Evolutionary conservation across 1,140 invertebrate genomes (phyloP).

Genomic region (Leptonema lineaticorne): DNA sequence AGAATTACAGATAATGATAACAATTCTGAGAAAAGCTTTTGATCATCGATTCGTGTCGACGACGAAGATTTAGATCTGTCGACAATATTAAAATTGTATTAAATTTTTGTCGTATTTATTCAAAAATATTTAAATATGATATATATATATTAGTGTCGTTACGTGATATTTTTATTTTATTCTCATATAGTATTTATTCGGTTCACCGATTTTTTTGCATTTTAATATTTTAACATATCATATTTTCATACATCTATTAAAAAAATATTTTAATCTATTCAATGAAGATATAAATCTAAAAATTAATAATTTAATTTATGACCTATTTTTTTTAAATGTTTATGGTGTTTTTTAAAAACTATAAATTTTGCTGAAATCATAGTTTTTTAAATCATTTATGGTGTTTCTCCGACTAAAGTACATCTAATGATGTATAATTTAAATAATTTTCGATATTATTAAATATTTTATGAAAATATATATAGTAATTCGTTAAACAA

Average conservation of each 20-base stretch:
- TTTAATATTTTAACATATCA: not conserved
- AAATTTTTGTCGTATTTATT: not conserved
- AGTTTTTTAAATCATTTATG: no score
- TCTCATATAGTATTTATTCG: not conserved
- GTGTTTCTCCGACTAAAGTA: no score
- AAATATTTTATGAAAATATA: no score
- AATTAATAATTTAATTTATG: no score
- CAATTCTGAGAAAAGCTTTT: not conserved
- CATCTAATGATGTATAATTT: no score
- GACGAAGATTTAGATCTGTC: not conserved
- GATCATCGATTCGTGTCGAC: not conserved
- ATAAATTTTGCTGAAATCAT: no score
- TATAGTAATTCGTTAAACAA: no score
- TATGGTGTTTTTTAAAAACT: no score
- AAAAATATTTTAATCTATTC: no score
- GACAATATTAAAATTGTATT: not conserved
- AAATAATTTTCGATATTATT: no score
- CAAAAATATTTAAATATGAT: not conserved
- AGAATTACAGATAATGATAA: constrained; percentile 9
- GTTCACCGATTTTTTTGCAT: not conserved
- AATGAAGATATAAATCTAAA: no score
- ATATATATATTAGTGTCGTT: not conserved
- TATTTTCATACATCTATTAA: not conserved
- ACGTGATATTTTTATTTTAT: not conserved
- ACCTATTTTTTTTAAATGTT: no score